A percentile compares a stretch with the other conserved stretches of the same genome.
Conservation (phyloP, 1,140 invertebrate genomes). For the Euura lappo region DNA sequence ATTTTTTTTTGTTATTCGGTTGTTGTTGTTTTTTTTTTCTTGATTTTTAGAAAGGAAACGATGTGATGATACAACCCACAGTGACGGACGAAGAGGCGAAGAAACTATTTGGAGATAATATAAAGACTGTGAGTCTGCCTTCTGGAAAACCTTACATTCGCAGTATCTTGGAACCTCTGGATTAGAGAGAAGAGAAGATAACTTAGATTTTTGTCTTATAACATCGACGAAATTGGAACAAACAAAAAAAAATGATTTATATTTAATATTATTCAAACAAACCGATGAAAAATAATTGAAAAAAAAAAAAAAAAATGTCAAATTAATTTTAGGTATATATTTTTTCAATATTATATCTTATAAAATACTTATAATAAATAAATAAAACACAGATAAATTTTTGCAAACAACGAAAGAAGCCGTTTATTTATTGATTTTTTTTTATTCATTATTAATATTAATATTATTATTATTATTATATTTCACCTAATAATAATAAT, state of each 20-base stretch:
- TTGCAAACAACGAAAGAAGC: slow-evolving; percentile 62
- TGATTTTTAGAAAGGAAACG: slow-evolving; percentile 67
- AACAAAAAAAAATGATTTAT: background rate
- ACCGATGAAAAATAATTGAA: too few species aligned
- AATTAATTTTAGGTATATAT: too few species aligned
- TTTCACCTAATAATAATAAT: slow-evolving; percentile 58
- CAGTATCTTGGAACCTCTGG: slow-evolving; percentile 67
- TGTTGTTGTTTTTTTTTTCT: slow-evolving; percentile 14
- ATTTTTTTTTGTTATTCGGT: slow-evolving; percentile 9
- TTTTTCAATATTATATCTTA: too few species aligned
- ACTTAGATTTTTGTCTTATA: background rate
- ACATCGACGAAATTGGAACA: slow-evolving; percentile 10
- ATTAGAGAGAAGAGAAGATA: background rate
- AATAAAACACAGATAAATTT: background rate
- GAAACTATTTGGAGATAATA: slow-evolving; percentile 72
- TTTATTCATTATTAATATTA: too few species aligned
- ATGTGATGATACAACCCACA: slow-evolving; percentile 86
- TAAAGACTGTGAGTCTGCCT: slow-evolving; percentile 72
- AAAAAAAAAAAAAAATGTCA: too few species aligned
- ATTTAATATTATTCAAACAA: background rate
- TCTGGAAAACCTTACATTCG: slow-evolving; percentile 84
- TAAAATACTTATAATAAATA: background rate
- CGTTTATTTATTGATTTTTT: slow-evolving; percentile 38
- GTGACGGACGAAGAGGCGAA: slow-evolving; percentile 72
- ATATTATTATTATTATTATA: slow-evolving; percentile 43